phyloP scores from a whole-genome alignment of 1,140 invertebrate genomes.

The Panagrolaimus sp. region DNA sequence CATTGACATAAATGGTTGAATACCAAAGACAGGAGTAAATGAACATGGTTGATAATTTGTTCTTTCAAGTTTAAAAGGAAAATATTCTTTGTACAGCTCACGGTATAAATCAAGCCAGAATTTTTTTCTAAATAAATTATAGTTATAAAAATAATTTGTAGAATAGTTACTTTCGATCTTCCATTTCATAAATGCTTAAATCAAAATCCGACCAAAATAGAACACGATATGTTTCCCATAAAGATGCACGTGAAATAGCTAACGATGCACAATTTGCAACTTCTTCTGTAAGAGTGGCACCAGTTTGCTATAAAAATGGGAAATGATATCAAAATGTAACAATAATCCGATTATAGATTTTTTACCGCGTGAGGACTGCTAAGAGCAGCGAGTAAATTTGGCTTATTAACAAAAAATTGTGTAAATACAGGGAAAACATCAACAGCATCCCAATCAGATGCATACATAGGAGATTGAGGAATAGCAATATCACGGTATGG shows the following conservation, averaged over 20 bases:
- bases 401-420: slow-evolving; percentile 53
- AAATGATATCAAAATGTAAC: not conserved
- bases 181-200: slow-evolving; percentile 53
- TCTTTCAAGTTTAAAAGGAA: slow-evolving; percentile 44
- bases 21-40: slow-evolving; percentile 55
- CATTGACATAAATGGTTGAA: slow-evolving; percentile 44
- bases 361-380: slow-evolving; percentile 49
- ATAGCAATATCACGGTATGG: slow-evolving; percentile 54
- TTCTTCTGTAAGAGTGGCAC: slow-evolving; percentile 38
- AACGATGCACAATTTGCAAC: slow-evolving; percentile 34
- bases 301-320: slow-evolving; percentile 34
- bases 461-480: slow-evolving; percentile 46
- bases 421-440: slow-evolving; percentile 54
- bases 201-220: slow-evolving; percentile 57
- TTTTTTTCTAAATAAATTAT: slow-evolving; percentile 23
- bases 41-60: slow-evolving; percentile 56
- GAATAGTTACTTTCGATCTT: slow-evolving; percentile 41
- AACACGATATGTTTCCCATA: slow-evolving; percentile 54
- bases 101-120: slow-evolving; percentile 58
- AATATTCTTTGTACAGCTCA: slow-evolving; percentile 54
- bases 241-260: slow-evolving; percentile 35
- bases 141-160: no score
- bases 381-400: slow-evolving; percentile 40
- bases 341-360: not conserved
- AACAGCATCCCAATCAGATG: slow-evolving; percentile 52